Percentiles rank a stretch among this genome's conserved stretches.
These are phyloP conservation scores for Scortum barcoo DNA, from an alignment of 2,113 vertebrate species.

Conservation along the genomic window DNA sequence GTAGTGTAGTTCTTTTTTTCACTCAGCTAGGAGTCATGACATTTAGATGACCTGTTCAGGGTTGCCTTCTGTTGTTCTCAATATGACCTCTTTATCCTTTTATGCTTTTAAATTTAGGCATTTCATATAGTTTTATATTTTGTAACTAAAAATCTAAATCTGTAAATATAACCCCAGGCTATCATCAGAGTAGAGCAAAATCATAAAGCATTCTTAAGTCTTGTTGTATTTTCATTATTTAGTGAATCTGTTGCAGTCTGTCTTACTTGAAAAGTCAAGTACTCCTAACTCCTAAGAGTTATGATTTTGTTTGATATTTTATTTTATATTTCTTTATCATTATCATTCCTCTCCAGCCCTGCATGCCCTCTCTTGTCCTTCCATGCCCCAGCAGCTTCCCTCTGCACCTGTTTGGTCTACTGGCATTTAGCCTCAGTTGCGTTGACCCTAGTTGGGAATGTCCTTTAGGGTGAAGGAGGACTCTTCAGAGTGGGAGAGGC, in stretches of 20 bases:
- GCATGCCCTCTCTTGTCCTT: constrained; percentile 35
- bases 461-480: constrained; percentile 44
- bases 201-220: not conserved
- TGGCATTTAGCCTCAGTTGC: constrained; percentile 56
- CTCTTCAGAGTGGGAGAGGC: constrained; percentile 4
- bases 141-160: not conserved
- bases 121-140: not conserved
- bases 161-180: too few relatives aligned
- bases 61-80: not conserved
- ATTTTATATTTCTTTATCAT: not conserved
- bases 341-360: not conserved
- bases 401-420: constrained; percentile 55
- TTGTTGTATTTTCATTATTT: not conserved
- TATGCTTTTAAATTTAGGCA: not conserved
- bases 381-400: constrained; percentile 33
- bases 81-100: not conserved
- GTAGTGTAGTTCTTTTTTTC: not conserved
- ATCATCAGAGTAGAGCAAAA: not conserved
- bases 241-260: not conserved
- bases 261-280: not conserved
- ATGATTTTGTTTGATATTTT: not conserved
- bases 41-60: constrained; percentile 15
- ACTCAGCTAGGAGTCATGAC: constrained; percentile 12
- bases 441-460: constrained; percentile 28
- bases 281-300: too few relatives aligned